These are phyloP conservation scores for Vultur gryphus DNA, from an alignment of 2,797 vertebrate genomes.

Conservation along the genomic window DNA sequence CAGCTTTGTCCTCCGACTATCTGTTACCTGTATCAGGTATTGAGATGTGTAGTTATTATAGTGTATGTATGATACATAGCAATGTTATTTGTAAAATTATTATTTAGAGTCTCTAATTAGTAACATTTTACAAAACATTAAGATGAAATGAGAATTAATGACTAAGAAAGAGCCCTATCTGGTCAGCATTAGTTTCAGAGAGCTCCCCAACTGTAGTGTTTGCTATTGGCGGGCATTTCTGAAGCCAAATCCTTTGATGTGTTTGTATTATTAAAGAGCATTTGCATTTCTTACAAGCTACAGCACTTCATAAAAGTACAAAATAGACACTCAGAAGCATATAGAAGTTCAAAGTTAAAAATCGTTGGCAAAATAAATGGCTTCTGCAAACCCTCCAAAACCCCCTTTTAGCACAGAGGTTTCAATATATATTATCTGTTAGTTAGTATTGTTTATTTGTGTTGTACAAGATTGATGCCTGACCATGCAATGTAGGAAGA, in stretches of 20 bases:
- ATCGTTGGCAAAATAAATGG: neutral
- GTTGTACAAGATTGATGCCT: neutral
- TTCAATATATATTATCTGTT: neutral
- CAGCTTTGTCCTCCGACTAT: neutral
- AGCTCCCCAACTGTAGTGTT: neutral
- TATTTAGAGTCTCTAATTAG: neutral
- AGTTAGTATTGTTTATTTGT: neutral
- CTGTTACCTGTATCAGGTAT: neutral
- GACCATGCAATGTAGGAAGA: neutral
- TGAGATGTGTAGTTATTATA: neutral
- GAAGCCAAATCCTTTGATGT: neutral
- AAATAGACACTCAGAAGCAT: neutral
- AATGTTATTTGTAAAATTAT: neutral
- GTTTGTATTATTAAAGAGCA: neutral
- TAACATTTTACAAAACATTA: neutral
- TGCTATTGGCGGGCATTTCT: neutral
- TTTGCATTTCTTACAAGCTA: neutral
- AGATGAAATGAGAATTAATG: neutral
- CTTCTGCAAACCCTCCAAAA: neutral
- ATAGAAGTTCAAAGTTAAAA: neutral
- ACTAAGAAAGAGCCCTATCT: neutral
- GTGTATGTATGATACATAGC: neutral
- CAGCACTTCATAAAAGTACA: neutral
- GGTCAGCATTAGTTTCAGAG: neutral
- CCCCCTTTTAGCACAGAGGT: neutral